Percentiles rank a stretch among this genome's conserved stretches.
Evolutionary conservation across 2,797 vertebrate genomes (phyloP).

Genomic region (Amblyopsis hoosieri): DNA sequence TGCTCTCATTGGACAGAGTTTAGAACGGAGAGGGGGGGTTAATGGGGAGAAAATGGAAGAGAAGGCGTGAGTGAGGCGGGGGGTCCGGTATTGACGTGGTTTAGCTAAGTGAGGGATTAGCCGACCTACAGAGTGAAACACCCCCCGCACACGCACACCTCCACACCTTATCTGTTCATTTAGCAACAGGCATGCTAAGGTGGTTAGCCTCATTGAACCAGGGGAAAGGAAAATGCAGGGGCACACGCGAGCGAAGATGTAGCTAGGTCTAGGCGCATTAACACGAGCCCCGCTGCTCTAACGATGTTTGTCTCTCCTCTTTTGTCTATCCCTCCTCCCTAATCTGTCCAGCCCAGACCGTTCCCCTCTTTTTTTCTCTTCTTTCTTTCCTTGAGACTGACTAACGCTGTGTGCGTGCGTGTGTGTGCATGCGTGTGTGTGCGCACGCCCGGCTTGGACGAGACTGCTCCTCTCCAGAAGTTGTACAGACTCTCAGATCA

Average conservation of each 20-base stretch:
- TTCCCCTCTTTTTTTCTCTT: slow-evolving; percentile 14
- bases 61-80: slow-evolving; percentile 22
- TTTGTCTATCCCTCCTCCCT: slow-evolving; percentile 5
- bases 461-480: slow-evolving; percentile 58
- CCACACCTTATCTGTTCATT: slow-evolving; percentile 6
- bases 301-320: background rate
- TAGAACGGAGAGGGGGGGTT: slow-evolving; percentile 1
- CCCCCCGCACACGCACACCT: slow-evolving; percentile 37
- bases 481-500: slow-evolving; percentile 61
- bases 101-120: slow-evolving; percentile 71
- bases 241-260: slow-evolving; percentile 17
- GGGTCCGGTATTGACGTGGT: slow-evolving; percentile 49
- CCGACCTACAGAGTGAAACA: slow-evolving; percentile 55
- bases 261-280: background rate
- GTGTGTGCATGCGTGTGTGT: slow-evolving; percentile 36
- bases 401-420: slow-evolving; percentile 39
- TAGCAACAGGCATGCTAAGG: slow-evolving; percentile 49
- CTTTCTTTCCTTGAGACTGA: slow-evolving; percentile 27
- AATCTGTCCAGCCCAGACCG: background rate
- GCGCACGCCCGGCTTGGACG: slow-evolving; percentile 38
- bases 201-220: slow-evolving; percentile 55
- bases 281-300: slow-evolving; percentile 5
- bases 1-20: slow-evolving; percentile 45
- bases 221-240: slow-evolving; percentile 35
- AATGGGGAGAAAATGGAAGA: slow-evolving; percentile 14